Conservation (phyloP, 1,140 invertebrate genomes). For the Pararge aegeria region DNA sequence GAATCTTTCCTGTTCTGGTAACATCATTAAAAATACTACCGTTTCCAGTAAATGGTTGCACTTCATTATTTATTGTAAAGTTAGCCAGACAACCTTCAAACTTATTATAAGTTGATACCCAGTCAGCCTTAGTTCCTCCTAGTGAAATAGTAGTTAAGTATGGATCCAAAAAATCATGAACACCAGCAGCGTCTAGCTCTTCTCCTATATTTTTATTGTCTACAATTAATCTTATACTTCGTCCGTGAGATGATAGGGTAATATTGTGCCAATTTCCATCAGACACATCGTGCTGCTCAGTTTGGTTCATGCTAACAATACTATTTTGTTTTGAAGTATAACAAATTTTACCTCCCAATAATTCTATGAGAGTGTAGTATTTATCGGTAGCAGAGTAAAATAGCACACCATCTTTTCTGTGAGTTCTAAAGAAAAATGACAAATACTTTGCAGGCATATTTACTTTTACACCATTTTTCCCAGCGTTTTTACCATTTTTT, state of each 20-base stretch:
- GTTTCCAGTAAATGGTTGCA: conserved; percentile 93
- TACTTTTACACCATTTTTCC: conserved; percentile 62
- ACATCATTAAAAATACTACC: conserved; percentile 89
- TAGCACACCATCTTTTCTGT: conserved; percentile 87
- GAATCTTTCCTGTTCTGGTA: conserved; percentile 84
- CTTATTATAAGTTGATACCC: conserved; percentile 78
- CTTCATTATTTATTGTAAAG: conserved; percentile 93
- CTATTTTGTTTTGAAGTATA: conserved; percentile 89
- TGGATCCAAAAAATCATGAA: conserved; percentile 95
- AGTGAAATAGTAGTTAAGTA: conserved; percentile 90
- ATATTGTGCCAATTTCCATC: conserved; percentile 94
- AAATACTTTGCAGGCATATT: conserved; percentile 83
- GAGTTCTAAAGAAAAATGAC: conserved; percentile 90
- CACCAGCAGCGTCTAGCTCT: conserved; percentile 89
- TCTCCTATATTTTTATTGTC: conserved; percentile 88
- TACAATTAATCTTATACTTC: conserved; percentile 85
- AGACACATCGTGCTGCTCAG: conserved; percentile 80
- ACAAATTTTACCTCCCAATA: conserved; percentile 85
- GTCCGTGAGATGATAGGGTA: conserved; percentile 84
- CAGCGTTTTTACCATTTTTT: conserved; percentile 59
- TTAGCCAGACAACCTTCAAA: conserved; percentile 95
- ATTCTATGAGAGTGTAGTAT: conserved; percentile 91
- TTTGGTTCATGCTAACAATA: conserved; percentile 89
- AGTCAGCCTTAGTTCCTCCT: conserved; percentile 85
- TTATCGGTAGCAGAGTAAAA: conserved; percentile 92